phyloP scores from a whole-genome alignment of 2,113 vertebrate species.

The Oreochromis spilurus region DNA sequence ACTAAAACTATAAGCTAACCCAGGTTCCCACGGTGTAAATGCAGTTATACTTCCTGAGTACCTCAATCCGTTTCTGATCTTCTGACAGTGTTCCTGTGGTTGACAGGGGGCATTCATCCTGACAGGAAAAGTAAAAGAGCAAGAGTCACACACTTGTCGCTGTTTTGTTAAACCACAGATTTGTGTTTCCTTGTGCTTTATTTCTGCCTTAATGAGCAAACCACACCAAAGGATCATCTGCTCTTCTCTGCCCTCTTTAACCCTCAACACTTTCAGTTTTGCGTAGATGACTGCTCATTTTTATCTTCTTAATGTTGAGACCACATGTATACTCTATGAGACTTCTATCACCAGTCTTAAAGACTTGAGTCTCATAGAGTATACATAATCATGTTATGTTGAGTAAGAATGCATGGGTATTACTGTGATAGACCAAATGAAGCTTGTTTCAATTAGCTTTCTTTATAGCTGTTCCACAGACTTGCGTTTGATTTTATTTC shows the following conservation, averaged over 20 bases:
- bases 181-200: neutral
- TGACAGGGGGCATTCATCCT: neutral
- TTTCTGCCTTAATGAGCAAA: neutral
- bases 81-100: neutral
- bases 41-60: neutral
- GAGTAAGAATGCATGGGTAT: neutral
- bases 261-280: neutral
- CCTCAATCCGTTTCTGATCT: neutral
- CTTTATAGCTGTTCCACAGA: neutral
- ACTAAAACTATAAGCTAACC: neutral
- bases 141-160: neutral
- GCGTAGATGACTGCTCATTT: neutral
- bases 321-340: neutral
- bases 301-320: neutral
- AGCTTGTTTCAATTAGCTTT: neutral
- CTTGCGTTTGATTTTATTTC: neutral
- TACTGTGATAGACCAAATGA: neutral
- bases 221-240: neutral
- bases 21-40: neutral
- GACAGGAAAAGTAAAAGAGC: neutral
- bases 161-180: neutral
- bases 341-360: neutral
- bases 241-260: neutral
- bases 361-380: neutral
- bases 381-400: neutral